Conservation (phyloP, 2,797 vertebrate genomes). For the Epinephelus awoara region DNA sequence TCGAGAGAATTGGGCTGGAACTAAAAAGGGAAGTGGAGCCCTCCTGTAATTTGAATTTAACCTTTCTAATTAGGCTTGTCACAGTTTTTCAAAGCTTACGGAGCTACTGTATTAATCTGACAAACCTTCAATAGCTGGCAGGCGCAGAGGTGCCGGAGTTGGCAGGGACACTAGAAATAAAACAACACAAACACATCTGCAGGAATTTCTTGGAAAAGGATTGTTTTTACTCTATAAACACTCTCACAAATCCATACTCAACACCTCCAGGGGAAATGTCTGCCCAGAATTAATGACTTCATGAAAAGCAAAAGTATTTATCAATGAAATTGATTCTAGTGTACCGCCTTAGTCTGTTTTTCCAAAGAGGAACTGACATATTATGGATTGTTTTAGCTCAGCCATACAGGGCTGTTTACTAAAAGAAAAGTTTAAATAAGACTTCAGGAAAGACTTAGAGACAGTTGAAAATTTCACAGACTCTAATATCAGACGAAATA, state of each 20-base stretch:
- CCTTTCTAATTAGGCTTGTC: conserved; percentile 43
- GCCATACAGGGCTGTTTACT: neutral
- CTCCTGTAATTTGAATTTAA: conserved; percentile 41
- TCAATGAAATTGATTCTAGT: conserved; percentile 20
- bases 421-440: neutral
- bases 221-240: conserved; percentile 11
- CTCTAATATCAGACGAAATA: conserved; percentile 26
- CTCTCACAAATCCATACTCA: conserved; percentile 48
- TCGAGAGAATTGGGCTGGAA: conserved; percentile 18
- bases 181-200: conserved; percentile 6
- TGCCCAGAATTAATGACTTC: conserved; percentile 38
- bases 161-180: conserved; percentile 35
- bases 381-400: neutral
- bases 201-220: conserved; percentile 38
- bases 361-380: conserved; percentile 3
- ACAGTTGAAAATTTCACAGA: conserved; percentile 1
- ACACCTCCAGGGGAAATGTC: conserved; percentile 26
- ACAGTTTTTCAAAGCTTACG: conserved; percentile 33
- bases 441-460: conserved; percentile 2
- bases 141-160: conserved; percentile 33
- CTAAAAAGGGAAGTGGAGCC: conserved; percentile 6
- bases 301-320: conserved; percentile 29
- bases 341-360: neutral
- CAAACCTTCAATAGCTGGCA: conserved; percentile 50
- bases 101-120: conserved; percentile 63